These are phyloP conservation scores for Syngnathus scovelli DNA, from an alignment of 2,113 vertebrate species.

Conservation along the genomic window DNA sequence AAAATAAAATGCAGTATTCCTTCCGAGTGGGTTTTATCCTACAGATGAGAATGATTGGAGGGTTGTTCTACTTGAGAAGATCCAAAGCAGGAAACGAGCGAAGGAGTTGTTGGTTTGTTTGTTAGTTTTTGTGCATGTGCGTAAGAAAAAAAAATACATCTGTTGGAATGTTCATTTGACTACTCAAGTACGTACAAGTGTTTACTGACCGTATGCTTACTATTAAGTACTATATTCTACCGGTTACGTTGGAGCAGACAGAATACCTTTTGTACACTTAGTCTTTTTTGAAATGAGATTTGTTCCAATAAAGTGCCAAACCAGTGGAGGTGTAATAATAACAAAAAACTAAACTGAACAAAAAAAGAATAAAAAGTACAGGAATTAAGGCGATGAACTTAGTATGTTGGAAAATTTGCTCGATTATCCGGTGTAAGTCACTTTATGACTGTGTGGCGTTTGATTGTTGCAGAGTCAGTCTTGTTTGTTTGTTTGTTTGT, in stretches of 20 bases:
- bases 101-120: constrained; percentile 65
- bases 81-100: constrained; percentile 51
- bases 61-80: constrained; percentile 26
- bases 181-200: constrained; percentile 81
- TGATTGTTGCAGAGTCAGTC: constrained; percentile 55
- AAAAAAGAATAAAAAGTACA: constrained; percentile 67
- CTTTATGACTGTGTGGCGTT: constrained; percentile 67
- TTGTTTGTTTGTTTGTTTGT: neutral
- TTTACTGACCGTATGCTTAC: constrained; percentile 86
- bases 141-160: constrained; percentile 75
- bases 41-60: constrained; percentile 17
- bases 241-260: constrained; percentile 79
- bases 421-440: constrained; percentile 69
- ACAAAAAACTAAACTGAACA: constrained; percentile 61
- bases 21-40: constrained; percentile 54
- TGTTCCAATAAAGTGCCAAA: constrained; percentile 99
- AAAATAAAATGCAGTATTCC: constrained; percentile 41
- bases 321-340: constrained; percentile 71
- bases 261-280: constrained; percentile 80
- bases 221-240: constrained; percentile 80
- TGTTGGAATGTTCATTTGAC: constrained; percentile 90
- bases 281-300: constrained; percentile 86
- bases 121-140: constrained; percentile 83
- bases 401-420: constrained; percentile 74
- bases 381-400: constrained; percentile 67